Conservation (phyloP, 2,113 vertebrate genomes). For the Cavia aperea region DNA sequence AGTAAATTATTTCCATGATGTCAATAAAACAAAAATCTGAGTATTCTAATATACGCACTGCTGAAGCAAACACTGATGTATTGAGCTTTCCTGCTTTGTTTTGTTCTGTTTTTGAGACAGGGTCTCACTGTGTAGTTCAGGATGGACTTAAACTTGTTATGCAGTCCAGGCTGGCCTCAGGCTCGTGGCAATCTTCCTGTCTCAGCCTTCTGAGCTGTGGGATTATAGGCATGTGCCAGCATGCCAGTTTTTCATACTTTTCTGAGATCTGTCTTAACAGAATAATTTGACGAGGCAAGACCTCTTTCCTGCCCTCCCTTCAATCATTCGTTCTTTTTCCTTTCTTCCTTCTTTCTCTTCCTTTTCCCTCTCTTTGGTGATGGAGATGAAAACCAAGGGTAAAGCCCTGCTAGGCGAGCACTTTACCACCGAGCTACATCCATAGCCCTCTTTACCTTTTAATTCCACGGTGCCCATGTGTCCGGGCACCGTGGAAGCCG, state of each 20-base stretch:
- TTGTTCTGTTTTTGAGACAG: not conserved
- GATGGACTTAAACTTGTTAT: not conserved
- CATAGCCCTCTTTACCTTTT: not conserved
- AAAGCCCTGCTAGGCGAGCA: accelerated
- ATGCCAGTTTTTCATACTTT: not conserved
- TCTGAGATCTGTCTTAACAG: not conserved
- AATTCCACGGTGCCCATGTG: accelerated
- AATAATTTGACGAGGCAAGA: not conserved
- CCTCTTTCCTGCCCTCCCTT: no score
- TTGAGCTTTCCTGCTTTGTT: not conserved
- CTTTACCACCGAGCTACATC: no score
- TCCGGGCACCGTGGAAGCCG: no score
- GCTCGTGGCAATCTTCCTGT: not conserved
- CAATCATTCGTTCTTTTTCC: not conserved
- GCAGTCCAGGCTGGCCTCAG: not conserved
- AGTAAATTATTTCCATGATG: not conserved
- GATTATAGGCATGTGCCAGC: not conserved
- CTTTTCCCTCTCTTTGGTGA: not conserved
- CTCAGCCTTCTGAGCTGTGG: not conserved
- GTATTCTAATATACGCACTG: not conserved
- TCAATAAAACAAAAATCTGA: not conserved
- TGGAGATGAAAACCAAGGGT: not conserved
- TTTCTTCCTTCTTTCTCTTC: not conserved
- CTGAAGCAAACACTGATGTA: not conserved
- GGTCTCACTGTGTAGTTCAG: not conserved